A percentile compares a stretch with the other conserved stretches of the same genome.
Conservation (phyloP, 2,888 invertebrate species). For the Cryptus viduatorius region DNA sequence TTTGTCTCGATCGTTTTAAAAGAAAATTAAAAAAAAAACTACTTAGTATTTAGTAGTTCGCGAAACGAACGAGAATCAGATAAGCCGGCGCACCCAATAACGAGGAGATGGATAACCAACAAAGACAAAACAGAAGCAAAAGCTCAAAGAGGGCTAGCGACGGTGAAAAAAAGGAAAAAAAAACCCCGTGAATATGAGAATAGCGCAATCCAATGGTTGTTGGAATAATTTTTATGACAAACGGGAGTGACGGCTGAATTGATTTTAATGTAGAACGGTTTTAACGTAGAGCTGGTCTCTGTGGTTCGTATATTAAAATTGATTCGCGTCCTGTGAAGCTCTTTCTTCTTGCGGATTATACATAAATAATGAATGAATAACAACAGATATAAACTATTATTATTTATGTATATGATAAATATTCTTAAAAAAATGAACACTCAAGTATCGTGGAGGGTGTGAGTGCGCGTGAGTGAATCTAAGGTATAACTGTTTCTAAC, state of each 20-base stretch:
- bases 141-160: slow-evolving; percentile 20
- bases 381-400: slow-evolving; percentile 9
- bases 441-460: slow-evolving; percentile 9
- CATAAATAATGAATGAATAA: slow-evolving; percentile 27
- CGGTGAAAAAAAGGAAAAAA: neutral
- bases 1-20: slow-evolving; percentile 55
- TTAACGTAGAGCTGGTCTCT: slow-evolving; percentile 66
- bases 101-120: slow-evolving; percentile 1
- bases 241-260: slow-evolving; percentile 39
- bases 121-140: slow-evolving; percentile 17
- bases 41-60: slow-evolving; percentile 55
- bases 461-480: slow-evolving; percentile 61
- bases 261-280: slow-evolving; percentile 53
- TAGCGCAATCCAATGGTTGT: slow-evolving; percentile 32
- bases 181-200: slow-evolving; percentile 16
- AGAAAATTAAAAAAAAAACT: slow-evolving; percentile 40
- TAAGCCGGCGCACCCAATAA: slow-evolving; percentile 55
- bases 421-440: slow-evolving; percentile 9
- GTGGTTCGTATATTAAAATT: slow-evolving; percentile 55
- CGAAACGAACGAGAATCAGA: slow-evolving; percentile 48
- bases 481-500: slow-evolving; percentile 81
- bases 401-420: slow-evolving; percentile 34
- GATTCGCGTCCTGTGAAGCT: slow-evolving; percentile 30
- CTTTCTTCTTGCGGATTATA: slow-evolving; percentile 48
- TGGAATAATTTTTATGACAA: slow-evolving; percentile 56